A percentile compares a stretch with the other conserved stretches of the same genome.
These are phyloP conservation scores for Morpho deidamia DNA, from an alignment of 2,888 invertebrate species.

Conservation along the genomic window DNA sequence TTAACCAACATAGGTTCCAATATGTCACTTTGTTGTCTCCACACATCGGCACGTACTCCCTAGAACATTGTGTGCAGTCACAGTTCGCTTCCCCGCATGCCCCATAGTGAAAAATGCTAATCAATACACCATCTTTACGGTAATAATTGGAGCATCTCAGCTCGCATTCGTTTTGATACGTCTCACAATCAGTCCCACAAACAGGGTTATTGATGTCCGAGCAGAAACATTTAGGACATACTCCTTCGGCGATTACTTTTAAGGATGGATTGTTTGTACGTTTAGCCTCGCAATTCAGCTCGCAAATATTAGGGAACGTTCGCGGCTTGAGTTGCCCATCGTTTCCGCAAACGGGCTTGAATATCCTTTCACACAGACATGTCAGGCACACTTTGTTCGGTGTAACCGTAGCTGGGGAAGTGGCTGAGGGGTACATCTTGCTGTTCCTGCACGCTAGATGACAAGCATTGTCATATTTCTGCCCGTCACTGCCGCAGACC, in stretches of 20 bases:
- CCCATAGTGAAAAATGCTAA: constrained; percentile 25
- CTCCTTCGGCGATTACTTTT: constrained; percentile 24
- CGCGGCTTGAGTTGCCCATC: constrained; percentile 21
- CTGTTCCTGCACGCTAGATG: constrained; percentile 27
- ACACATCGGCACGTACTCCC: constrained; percentile 31
- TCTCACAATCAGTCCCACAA: constrained; percentile 36
- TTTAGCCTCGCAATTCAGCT: constrained; percentile 29
- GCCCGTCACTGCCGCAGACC: constrained; percentile 27
- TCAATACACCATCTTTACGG: constrained; percentile 5
- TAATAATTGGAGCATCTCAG: constrained; percentile 32
- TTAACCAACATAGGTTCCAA: constrained; percentile 35
- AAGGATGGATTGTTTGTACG: constrained; percentile 21
- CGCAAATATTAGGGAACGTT: constrained; percentile 34
- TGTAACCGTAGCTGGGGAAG: constrained; percentile 8
- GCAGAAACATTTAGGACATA: constrained; percentile 34
- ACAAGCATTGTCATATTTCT: constrained; percentile 26
- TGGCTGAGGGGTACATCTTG: constrained; percentile 9
- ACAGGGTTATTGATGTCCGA: constrained; percentile 29
- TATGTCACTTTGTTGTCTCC: constrained; percentile 34
- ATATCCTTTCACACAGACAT: constrained; percentile 27
- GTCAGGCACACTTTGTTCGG: constrained; percentile 17
- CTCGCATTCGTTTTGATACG: constrained; percentile 34
- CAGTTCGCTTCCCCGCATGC: constrained; percentile 25
- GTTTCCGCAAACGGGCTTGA: constrained; percentile 35
- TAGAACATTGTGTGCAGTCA: constrained; percentile 26